phyloP scores from a whole-genome alignment of 2,888 invertebrate genomes.

The Drosophila fungiperda region DNA sequence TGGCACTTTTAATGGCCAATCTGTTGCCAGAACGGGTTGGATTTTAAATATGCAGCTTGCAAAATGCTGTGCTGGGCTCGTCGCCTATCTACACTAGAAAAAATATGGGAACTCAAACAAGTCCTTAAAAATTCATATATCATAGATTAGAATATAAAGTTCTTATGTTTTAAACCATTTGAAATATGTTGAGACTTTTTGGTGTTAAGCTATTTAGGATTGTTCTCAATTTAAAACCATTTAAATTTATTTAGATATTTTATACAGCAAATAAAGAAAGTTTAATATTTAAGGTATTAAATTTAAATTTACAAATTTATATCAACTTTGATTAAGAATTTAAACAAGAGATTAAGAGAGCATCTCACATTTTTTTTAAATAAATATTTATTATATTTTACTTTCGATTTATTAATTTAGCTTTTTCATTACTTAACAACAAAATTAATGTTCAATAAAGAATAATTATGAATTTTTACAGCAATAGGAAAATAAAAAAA shows the following conservation, averaged over 20 bases:
- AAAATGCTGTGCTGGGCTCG: constrained; percentile 37
- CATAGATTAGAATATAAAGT: neutral
- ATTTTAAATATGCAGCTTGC: constrained; percentile 33
- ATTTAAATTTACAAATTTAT: neutral
- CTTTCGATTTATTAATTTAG: neutral
- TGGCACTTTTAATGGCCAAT: constrained; percentile 33
- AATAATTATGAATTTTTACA: too few species aligned
- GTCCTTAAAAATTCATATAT: neutral
- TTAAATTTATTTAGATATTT: neutral
- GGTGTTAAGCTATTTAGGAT: neutral
- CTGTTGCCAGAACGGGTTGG: constrained; percentile 48
- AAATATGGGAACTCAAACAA: neutral
- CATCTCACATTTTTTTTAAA: neutral
- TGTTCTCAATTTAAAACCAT: neutral
- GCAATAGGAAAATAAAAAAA: neutral
- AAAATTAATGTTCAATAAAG: neutral
- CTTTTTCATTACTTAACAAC: neutral
- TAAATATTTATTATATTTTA: neutral
- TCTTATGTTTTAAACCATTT: neutral
- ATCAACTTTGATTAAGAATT: neutral
- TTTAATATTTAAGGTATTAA: neutral
- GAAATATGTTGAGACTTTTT: neutral
- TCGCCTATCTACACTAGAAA: constrained; percentile 12
- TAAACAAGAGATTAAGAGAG: neutral
- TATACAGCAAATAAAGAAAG: neutral